phyloP scores from a whole-genome alignment of 2,888 invertebrate species.

The Imbricaverruca yamaguchii region DNA sequence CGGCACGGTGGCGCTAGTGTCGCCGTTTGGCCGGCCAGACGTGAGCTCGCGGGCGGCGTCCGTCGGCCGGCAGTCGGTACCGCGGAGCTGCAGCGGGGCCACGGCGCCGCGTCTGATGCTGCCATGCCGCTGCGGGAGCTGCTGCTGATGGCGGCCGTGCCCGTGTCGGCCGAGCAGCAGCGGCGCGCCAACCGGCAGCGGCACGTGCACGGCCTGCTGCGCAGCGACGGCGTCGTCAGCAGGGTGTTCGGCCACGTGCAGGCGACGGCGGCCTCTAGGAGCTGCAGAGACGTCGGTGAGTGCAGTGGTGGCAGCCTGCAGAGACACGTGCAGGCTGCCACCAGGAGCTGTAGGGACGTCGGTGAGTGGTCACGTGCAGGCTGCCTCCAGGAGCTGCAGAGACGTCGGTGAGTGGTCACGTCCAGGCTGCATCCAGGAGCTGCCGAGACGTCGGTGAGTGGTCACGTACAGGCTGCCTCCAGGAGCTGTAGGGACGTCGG shows the following conservation, averaged over 20 bases:
- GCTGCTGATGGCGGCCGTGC: neutral
- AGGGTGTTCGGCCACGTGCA: neutral
- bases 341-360: too few species aligned
- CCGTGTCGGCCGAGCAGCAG: neutral
- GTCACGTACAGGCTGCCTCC: too few species aligned
- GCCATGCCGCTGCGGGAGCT: neutral
- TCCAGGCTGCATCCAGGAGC: too few species aligned
- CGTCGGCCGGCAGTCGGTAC: neutral
- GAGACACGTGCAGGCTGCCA: too few species aligned
- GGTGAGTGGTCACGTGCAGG: too few species aligned
- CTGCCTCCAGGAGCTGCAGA: too few species aligned
- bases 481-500: too few species aligned
- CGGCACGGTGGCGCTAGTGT: neutral
- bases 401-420: too few species aligned
- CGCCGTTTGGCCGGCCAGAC: neutral
- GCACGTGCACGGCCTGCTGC: slow-evolving; percentile 4
- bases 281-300: slow-evolving; percentile 5
- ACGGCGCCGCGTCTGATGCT: neutral
- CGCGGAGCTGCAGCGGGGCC: neutral
- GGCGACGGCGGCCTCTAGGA: neutral
- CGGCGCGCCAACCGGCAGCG: neutral
- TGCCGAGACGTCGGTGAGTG: too few species aligned
- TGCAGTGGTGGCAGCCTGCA: neutral
- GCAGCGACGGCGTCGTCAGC: neutral
- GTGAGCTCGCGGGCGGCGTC: too few species aligned